A percentile compares a stretch with the other conserved stretches of the same genome.
These are phyloP conservation scores for Chironomus tepperi DNA, from an alignment of 1,140 invertebrate species.

Conservation along the genomic window DNA sequence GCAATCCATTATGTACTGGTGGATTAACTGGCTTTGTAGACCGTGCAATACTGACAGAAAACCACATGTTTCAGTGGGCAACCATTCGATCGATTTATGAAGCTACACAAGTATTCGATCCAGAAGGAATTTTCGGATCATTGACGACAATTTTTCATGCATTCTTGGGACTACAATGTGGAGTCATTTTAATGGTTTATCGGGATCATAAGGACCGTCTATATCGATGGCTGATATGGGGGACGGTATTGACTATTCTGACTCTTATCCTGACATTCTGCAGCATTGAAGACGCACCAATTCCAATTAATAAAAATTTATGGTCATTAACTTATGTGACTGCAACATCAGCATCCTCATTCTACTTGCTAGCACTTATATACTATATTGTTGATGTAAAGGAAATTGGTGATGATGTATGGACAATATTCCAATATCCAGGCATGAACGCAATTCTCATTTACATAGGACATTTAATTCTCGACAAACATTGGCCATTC, in stretches of 20 bases:
- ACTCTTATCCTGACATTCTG: conserved; percentile 66
- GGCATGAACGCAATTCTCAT: conserved; percentile 86
- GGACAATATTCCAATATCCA: conserved; percentile 55
- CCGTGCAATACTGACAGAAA: conserved; percentile 56
- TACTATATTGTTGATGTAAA: conserved; percentile 74
- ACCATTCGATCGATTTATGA: conserved; percentile 63
- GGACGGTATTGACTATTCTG: conserved; percentile 50
- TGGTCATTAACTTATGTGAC: conserved; percentile 87
- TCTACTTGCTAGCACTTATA: conserved; percentile 59
- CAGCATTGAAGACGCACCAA: conserved; percentile 63
- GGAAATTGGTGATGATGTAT: conserved; percentile 69
- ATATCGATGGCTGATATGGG: conserved; percentile 62
- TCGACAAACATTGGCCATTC: conserved; percentile 73
- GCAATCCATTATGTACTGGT: conserved; percentile 68
- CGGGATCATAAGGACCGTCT: conserved; percentile 50
- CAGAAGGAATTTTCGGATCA: conserved; percentile 72
- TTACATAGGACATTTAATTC: conserved; percentile 74
- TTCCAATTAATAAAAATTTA: conserved; percentile 89
- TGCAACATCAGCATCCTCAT: conserved; percentile 63
- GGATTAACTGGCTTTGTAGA: conserved; percentile 83
- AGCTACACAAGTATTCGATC: conserved; percentile 61
- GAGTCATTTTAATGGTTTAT: conserved; percentile 65
- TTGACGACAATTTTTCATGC: conserved; percentile 66
- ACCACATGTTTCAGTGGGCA: conserved; percentile 64
- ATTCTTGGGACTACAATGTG: conserved; percentile 76